phyloP scores from a whole-genome alignment of 2,113 vertebrate species.

The Galemys pyrenaicus region DNA sequence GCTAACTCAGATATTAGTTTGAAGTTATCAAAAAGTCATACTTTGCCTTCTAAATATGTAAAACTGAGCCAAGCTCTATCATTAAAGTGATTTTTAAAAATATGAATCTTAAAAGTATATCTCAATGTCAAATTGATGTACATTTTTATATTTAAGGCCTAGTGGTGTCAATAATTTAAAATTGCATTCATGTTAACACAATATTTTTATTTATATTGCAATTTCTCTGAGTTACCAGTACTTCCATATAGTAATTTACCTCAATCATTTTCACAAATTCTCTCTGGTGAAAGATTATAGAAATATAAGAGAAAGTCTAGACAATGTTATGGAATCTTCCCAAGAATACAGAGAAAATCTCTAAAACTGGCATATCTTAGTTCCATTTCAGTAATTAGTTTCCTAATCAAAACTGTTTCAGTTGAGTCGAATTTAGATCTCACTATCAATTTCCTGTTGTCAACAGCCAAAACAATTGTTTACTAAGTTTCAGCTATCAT shows the following conservation, averaged over 20 bases:
- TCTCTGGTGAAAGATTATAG: background rate
- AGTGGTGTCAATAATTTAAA: no score
- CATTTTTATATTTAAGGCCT: no score
- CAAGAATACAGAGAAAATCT: background rate
- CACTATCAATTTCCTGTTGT: constrained; percentile 10
- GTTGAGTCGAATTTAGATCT: background rate
- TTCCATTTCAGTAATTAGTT: background rate
- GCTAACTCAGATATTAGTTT: background rate
- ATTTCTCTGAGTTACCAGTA: background rate
- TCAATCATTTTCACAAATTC: constrained; percentile 16
- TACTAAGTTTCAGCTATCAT: background rate
- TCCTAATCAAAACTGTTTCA: background rate
- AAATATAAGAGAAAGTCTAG: constrained; percentile 2
- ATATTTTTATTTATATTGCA: background rate
- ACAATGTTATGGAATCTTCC: background rate
- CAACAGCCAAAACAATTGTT: background rate
- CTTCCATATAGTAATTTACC: background rate
- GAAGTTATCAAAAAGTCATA: background rate
- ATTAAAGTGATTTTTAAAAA: no score
- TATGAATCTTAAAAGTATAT: no score
- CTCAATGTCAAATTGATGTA: no score
- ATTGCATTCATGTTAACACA: no score
- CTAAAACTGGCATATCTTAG: background rate
- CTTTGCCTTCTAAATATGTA: background rate
- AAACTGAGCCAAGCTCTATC: background rate